Percentiles rank a stretch among this genome's conserved stretches.
Conservation (phyloP, 1,140 invertebrate genomes). For the Brachionus paranguensis region DNA sequence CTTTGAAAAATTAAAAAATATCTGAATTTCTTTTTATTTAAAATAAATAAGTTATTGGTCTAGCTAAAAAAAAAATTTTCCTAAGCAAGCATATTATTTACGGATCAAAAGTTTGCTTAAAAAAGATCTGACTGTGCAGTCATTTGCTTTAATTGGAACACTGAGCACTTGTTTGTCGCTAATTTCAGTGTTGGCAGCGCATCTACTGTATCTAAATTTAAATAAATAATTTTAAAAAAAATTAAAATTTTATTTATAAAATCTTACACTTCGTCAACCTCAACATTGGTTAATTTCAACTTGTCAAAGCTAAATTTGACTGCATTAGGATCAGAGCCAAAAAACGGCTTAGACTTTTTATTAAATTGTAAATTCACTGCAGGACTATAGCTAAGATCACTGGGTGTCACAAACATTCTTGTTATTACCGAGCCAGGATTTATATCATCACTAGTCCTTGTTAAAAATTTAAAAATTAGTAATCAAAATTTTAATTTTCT, state of each 20-base stretch:
- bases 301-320: constrained; percentile 20
- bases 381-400: background rate
- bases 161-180: background rate
- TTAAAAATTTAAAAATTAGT: background rate
- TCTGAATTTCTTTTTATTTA: too few species aligned
- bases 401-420: constrained; percentile 23
- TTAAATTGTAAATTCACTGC: constrained; percentile 37
- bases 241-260: background rate
- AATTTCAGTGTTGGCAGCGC: background rate
- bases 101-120: background rate
- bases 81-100: background rate
- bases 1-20: too few species aligned
- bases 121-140: background rate
- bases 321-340: constrained; percentile 24
- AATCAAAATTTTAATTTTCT: background rate
- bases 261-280: constrained; percentile 33
- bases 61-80: background rate
- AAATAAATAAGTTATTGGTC: too few species aligned
- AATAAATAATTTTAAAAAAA: background rate
- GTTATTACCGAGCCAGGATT: background rate
- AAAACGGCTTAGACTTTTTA: constrained; percentile 33
- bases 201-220: constrained; percentile 9
- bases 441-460: constrained; percentile 16
- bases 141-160: background rate
- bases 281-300: constrained; percentile 10